Conservation (phyloP, 2,797 vertebrate genomes). For the Falco peregrinus region DNA sequence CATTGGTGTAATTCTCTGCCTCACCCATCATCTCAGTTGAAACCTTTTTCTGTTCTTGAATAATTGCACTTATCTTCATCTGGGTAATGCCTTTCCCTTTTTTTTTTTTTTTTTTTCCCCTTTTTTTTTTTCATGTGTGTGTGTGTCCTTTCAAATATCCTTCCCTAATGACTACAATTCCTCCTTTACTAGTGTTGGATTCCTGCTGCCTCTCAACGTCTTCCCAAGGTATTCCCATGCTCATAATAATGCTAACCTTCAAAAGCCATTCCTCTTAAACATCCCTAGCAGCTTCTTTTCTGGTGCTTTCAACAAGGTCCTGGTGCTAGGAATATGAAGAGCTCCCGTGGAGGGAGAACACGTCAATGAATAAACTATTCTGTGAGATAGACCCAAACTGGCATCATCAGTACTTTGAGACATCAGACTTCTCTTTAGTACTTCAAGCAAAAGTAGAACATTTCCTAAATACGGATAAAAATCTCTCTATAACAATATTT, state of each 20-base stretch:
- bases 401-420: not conserved
- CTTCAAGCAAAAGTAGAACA: not conserved
- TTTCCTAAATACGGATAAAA: not conserved
- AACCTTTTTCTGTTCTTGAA: not conserved
- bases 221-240: not conserved
- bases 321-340: not conserved
- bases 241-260: not conserved
- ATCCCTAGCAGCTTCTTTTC: not conserved
- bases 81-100: not conserved
- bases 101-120: not conserved
- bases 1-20: not conserved
- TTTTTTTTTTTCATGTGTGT: not conserved
- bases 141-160: not conserved
- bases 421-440: not conserved
- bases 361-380: not conserved
- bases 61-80: not conserved
- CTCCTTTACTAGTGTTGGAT: not conserved
- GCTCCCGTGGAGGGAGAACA: not conserved
- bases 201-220: rapidly evolving
- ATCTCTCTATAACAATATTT: not conserved
- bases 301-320: not conserved
- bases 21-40: not conserved
- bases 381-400: not conserved
- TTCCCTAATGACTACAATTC: not conserved
- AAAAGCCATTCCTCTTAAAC: not conserved